Percentiles rank a stretch among this genome's conserved stretches.
These are phyloP conservation scores for Drosophila biarmipes DNA, from an alignment of 1,140 invertebrate species.

Conservation along the genomic window DNA sequence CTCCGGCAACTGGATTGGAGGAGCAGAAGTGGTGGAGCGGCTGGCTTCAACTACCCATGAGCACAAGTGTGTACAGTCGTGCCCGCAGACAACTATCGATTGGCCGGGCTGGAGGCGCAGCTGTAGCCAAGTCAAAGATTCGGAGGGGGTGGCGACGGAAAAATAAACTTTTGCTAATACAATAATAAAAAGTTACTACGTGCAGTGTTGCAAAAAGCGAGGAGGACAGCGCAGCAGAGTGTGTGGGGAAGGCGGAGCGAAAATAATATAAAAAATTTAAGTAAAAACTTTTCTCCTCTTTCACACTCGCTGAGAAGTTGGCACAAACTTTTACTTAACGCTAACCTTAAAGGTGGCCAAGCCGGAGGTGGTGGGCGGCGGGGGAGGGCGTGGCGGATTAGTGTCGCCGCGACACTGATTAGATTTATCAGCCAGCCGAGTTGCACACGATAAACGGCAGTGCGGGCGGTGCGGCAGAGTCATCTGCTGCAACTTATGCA, in stretches of 20 bases:
- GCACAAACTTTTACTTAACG: slow-evolving; percentile 58
- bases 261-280: slow-evolving; percentile 66
- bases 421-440: slow-evolving; percentile 75
- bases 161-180: slow-evolving; percentile 78
- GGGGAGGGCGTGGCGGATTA: slow-evolving; percentile 43
- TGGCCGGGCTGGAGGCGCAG: slow-evolving; percentile 36
- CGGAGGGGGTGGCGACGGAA: slow-evolving; percentile 18
- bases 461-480: background rate
- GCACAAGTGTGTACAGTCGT: slow-evolving; percentile 49
- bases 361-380: slow-evolving; percentile 3
- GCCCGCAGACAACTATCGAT: slow-evolving; percentile 58
- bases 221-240: background rate
- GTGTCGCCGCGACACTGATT: slow-evolving; percentile 73
- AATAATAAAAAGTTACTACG: slow-evolving; percentile 80
- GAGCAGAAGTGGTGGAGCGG: background rate
- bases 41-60: slow-evolving; percentile 1
- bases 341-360: slow-evolving; percentile 65
- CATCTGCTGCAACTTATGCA: slow-evolving; percentile 54
- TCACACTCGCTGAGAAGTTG: slow-evolving; percentile 61
- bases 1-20: slow-evolving; percentile 14
- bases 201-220: slow-evolving; percentile 60
- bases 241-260: slow-evolving; percentile 4
- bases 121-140: slow-evolving; percentile 61
- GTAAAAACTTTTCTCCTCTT: slow-evolving; percentile 57
- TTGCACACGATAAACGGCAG: slow-evolving; percentile 58